Evolutionary conservation across 2,797 vertebrate species (phyloP).

Genomic region (Acrocephalus scirpaceus): DNA sequence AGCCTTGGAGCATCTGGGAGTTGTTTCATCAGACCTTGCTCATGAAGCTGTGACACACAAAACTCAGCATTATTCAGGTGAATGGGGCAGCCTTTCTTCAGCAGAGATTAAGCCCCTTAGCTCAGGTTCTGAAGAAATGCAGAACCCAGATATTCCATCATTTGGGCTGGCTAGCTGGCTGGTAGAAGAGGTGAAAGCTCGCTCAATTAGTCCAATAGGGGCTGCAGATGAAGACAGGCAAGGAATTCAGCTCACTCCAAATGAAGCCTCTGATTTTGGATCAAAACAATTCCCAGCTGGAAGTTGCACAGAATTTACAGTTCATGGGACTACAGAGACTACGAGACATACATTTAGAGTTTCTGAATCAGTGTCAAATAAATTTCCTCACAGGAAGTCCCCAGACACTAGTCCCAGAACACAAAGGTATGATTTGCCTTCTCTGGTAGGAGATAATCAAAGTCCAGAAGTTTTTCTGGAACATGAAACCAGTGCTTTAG

Average conservation of each 20-base stretch:
- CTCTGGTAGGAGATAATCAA: constrained; percentile 13
- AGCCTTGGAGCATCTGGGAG: not conserved
- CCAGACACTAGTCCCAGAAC: not conserved
- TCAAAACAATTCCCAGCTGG: constrained; percentile 5
- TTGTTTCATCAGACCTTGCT: not conserved
- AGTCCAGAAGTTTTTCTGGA: constrained; percentile 2
- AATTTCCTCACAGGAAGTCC: not conserved
- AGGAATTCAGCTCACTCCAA: not conserved
- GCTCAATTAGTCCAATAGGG: not conserved
- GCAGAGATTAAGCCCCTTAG: not conserved
- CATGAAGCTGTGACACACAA: not conserved
- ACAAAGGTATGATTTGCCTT: not conserved
- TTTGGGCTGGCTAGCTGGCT: constrained; percentile 13
- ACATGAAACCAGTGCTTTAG: not conserved
- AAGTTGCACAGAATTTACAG: not conserved
- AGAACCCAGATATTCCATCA: not conserved
- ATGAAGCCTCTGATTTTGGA: not conserved
- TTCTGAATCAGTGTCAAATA: constrained; percentile 37
- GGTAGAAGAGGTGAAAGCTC: constrained; percentile 24
- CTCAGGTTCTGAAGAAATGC: not conserved
- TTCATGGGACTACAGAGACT: not conserved
- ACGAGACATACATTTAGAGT: not conserved
- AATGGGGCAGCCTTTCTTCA: not conserved
- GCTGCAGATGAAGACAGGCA: not conserved
- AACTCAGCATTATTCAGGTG: not conserved